These are phyloP conservation scores for Caenorhabditis parvicauda DNA, from an alignment of 2,888 invertebrate genomes.

Conservation along the genomic window DNA sequence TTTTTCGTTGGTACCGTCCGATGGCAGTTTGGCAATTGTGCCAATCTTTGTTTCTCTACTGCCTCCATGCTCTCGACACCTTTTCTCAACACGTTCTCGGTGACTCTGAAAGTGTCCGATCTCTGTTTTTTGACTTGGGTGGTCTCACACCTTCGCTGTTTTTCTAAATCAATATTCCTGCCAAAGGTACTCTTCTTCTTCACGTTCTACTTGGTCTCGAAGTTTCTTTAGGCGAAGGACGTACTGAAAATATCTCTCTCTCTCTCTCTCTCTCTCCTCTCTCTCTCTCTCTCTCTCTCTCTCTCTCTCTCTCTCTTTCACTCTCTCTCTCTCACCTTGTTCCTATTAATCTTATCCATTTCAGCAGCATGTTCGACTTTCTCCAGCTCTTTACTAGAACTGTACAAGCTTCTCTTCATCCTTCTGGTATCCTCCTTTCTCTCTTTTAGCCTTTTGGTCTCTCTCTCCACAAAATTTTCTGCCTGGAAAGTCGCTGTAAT, in stretches of 20 bases:
- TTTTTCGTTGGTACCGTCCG: slow-evolving; percentile 47
- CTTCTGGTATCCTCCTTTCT: slow-evolving; percentile 42
- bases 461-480: slow-evolving; percentile 32
- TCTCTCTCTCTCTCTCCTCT: slow-evolving; percentile 13
- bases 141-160: slow-evolving; percentile 31
- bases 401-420: slow-evolving; percentile 36
- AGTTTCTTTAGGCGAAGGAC: slow-evolving; percentile 33
- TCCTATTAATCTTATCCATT: slow-evolving; percentile 12
- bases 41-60: slow-evolving; percentile 48
- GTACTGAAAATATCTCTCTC: slow-evolving; percentile 16
- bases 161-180: slow-evolving; percentile 44
- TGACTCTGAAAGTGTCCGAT: slow-evolving; percentile 20
- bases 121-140: neutral
- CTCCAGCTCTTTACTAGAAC: slow-evolving; percentile 41
- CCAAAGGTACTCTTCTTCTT: slow-evolving; percentile 44
- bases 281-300: slow-evolving; percentile 12
- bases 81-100: slow-evolving; percentile 39
- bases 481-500: slow-evolving; percentile 2
- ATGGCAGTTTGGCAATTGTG: slow-evolving; percentile 48
- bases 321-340: slow-evolving; percentile 14
- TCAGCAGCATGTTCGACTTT: slow-evolving; percentile 34
- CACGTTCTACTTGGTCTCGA: slow-evolving; percentile 31
- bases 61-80: slow-evolving; percentile 48
- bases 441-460: slow-evolving; percentile 37
- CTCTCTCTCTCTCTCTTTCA: slow-evolving; percentile 22